These are phyloP conservation scores for Tinamus major DNA, from an alignment of 2,797 vertebrate genomes.

Conservation along the genomic window DNA sequence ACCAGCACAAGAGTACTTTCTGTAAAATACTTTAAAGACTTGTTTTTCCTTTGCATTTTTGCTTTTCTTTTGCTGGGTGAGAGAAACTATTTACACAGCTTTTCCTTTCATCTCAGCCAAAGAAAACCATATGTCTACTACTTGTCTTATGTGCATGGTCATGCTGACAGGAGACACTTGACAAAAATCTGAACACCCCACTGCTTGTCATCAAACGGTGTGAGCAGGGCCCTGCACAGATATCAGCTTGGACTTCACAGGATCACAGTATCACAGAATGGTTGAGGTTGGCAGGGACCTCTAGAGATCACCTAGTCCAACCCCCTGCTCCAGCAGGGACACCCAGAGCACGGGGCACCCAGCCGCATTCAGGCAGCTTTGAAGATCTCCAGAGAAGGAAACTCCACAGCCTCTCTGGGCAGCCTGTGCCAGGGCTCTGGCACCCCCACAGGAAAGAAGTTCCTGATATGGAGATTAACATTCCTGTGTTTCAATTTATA, in stretches of 20 bases:
- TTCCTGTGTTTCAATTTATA: too few relatives aligned
- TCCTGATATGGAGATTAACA: too few relatives aligned
- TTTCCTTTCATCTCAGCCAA: constrained; percentile 25
- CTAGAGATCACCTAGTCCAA: too few relatives aligned
- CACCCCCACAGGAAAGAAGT: too few relatives aligned
- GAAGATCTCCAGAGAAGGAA: too few relatives aligned
- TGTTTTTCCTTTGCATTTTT: not conserved
- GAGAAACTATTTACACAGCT: not conserved
- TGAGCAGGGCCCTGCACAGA: not conserved
- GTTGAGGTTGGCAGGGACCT: too few relatives aligned
- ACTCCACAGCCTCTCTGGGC: too few relatives aligned
- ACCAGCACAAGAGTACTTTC: not conserved
- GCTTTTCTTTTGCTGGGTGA: not conserved
- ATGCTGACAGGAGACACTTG: not conserved
- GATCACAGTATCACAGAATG: too few relatives aligned
- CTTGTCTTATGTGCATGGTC: not conserved
- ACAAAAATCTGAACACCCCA: not conserved
- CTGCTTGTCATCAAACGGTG: not conserved
- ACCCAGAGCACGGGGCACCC: too few relatives aligned
- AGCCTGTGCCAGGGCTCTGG: too few relatives aligned
- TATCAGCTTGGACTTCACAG: not conserved
- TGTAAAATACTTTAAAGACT: not conserved
- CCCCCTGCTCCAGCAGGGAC: too few relatives aligned
- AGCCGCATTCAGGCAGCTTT: too few relatives aligned
- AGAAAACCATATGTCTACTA: constrained; percentile 24